Percentiles rank a stretch among this genome's conserved stretches.
Conservation (phyloP, 2,888 invertebrate genomes). For the Trichacis sp. region DNA sequence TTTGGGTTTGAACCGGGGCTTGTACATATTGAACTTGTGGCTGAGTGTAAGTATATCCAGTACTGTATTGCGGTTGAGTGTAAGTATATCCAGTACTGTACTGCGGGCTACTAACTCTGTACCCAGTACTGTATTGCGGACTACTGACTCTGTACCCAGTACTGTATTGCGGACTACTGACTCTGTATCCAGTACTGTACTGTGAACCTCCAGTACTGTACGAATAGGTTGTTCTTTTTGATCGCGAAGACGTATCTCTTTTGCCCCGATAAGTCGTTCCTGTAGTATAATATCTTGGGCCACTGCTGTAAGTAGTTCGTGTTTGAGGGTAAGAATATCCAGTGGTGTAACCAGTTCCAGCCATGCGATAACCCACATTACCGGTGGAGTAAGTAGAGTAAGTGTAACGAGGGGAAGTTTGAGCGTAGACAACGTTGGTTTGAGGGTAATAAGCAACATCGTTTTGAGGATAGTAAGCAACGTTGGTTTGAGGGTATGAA, state of each 20-base stretch:
- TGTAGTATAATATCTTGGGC: background rate
- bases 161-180: too few relatives aligned
- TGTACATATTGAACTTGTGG: background rate
- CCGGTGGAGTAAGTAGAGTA: background rate
- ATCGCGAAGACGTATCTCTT: background rate
- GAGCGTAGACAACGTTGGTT: background rate
- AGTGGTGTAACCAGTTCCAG: background rate
- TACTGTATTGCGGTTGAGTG: background rate
- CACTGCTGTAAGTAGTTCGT: background rate
- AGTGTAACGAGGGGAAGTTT: background rate
- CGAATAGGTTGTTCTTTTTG: background rate
- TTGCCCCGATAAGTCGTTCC: background rate
- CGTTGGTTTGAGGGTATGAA: background rate
- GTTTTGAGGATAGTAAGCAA: too few relatives aligned
- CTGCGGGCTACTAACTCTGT: background rate
- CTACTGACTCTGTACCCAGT: too few relatives aligned
- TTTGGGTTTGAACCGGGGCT: background rate
- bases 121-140: background rate
- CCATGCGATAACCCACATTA: background rate
- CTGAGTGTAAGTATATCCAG: background rate
- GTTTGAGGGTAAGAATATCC: conserved; percentile 1
- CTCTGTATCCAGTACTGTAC: too few relatives aligned
- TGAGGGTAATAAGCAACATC: too few relatives aligned
- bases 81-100: background rate
- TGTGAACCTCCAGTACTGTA: background rate